These are phyloP conservation scores for Ophion slaviceki DNA, from an alignment of 2,888 invertebrate genomes.

Conservation along the genomic window DNA sequence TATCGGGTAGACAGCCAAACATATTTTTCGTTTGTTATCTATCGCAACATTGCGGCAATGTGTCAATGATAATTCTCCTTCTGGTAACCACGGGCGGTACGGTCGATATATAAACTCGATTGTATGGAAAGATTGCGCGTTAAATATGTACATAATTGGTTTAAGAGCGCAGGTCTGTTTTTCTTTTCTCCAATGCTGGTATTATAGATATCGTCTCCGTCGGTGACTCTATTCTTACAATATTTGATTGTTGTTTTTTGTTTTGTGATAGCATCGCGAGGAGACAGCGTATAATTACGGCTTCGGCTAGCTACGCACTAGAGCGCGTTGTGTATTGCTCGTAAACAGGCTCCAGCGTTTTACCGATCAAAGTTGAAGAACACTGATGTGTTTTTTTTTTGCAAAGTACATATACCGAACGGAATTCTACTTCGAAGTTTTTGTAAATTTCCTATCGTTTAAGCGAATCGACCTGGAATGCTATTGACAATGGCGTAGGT, in stretches of 20 bases:
- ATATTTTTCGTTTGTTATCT: background rate
- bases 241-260: slow-evolving; percentile 11
- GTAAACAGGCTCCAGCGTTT: background rate
- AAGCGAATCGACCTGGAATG: background rate
- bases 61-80: background rate
- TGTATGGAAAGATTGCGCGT: background rate
- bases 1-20: background rate
- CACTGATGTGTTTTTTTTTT: background rate
- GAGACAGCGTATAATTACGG: slow-evolving; percentile 53
- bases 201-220: slow-evolving; percentile 47
- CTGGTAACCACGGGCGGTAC: background rate
- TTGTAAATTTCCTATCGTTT: background rate
- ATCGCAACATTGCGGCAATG: slow-evolving; percentile 24
- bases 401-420: background rate
- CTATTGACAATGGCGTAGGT: background rate
- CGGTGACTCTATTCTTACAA: slow-evolving; percentile 52
- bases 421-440: background rate
- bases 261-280: slow-evolving; percentile 68
- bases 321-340: slow-evolving; percentile 20
- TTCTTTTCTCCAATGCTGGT: slow-evolving; percentile 43
- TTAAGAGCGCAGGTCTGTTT: slow-evolving; percentile 39
- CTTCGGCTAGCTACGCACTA: slow-evolving; percentile 17
- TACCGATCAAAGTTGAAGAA: background rate
- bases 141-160: slow-evolving; percentile 60
- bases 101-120: slow-evolving; percentile 3